These are phyloP conservation scores for Xanthorhoe spadicearia DNA, from an alignment of 2,888 invertebrate species.

Conservation along the genomic window DNA sequence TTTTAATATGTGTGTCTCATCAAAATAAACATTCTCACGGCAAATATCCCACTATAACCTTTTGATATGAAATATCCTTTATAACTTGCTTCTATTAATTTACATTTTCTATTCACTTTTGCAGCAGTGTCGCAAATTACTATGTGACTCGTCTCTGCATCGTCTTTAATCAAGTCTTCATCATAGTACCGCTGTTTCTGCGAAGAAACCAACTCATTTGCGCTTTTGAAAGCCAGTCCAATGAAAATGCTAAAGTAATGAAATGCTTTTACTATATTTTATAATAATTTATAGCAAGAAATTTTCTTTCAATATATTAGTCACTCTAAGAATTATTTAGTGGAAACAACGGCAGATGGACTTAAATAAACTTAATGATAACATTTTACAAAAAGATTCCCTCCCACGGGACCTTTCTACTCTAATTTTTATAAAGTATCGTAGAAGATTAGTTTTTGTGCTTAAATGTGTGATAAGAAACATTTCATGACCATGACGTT, in stretches of 20 bases:
- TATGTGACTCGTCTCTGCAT: not conserved
- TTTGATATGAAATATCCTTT: no score
- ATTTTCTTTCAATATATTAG: not conserved
- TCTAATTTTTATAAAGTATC: no score
- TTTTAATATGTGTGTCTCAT: no score
- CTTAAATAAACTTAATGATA: no score
- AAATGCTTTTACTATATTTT: not conserved
- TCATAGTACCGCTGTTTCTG: not conserved
- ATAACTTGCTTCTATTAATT: no score
- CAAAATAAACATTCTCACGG: no score
- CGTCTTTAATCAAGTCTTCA: slow-evolving; percentile 6
- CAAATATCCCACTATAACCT: no score
- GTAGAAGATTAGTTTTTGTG: no score
- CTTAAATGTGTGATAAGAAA: no score
- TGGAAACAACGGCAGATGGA: no score
- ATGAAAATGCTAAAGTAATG: slow-evolving; percentile 9
- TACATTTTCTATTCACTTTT: not conserved
- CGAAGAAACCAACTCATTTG: slow-evolving; percentile 32
- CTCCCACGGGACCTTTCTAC: no score
- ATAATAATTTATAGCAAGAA: not conserved
- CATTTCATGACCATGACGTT: not conserved
- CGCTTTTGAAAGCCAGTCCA: slow-evolving; percentile 36
- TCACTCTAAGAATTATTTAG: not conserved
- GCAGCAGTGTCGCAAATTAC: not conserved
- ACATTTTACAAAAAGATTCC: no score